A percentile compares a stretch with the other conserved stretches of the same genome.
phyloP scores from a whole-genome alignment of 2,113 vertebrate species.

The Xyrauchen texanus region DNA sequence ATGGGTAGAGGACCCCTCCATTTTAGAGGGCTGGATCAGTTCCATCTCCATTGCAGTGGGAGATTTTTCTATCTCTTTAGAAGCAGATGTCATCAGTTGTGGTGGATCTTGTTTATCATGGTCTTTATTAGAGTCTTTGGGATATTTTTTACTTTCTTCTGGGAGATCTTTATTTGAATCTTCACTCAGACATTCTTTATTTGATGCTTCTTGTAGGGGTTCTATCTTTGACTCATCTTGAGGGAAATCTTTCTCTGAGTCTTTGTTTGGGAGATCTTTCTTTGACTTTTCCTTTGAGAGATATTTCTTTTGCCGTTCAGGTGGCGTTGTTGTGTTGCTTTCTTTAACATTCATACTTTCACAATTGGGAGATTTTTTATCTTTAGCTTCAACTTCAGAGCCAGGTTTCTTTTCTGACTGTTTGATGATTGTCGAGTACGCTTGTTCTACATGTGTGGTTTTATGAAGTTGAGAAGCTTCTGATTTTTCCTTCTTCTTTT shows the following conservation, averaged over 20 bases:
- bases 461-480: not conserved
- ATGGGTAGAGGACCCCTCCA: not conserved
- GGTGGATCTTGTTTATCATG: not conserved
- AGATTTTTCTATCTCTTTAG: not conserved
- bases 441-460: not conserved
- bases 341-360: not conserved
- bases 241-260: slow-evolving; percentile 1
- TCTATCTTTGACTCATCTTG: not conserved
- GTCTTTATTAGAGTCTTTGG: not conserved
- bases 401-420: slow-evolving; percentile 38
- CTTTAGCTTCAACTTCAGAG: slow-evolving; percentile 14
- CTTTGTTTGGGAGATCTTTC: not conserved
- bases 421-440: slow-evolving; percentile 30
- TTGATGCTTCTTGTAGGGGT: too few species aligned
- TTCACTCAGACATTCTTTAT: not conserved
- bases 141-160: not conserved
- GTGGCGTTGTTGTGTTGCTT: not conserved
- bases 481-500: slow-evolving; percentile 14
- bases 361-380: not conserved
- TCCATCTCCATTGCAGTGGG: not conserved
- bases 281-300: not conserved
- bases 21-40: slow-evolving; percentile 10
- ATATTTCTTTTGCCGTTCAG: not conserved
- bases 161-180: not conserved
- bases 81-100: not conserved